Base-by-base conservation (phyloP, 1,140 invertebrate species). In the Penaeus vannamei region DNA sequence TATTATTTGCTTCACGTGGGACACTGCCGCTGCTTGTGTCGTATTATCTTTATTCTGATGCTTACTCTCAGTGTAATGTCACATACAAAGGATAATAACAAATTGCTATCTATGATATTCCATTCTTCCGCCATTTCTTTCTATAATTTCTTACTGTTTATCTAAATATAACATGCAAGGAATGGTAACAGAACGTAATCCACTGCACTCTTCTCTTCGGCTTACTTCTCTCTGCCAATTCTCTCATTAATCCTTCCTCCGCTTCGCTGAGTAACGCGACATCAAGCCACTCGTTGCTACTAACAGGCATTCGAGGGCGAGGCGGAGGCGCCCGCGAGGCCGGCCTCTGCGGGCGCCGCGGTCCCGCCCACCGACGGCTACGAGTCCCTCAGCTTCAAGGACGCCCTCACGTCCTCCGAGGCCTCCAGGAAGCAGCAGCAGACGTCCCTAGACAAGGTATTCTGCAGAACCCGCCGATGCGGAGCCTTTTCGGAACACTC, bases 371-470 rank as follows among this genome's bases (percentile, higher is more conserved):
- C 66, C 14, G 88, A 89, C 42, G 89, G 60, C 26, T 91, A 88
- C 79, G 90, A 91, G 83, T 72, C 84, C 36, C 46, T 91, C 22
- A 91, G 85, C 62, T 91, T 89, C 84, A 83, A 91, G 59, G 90
- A 91, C 60, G 90, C 90, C n/a, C 79, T 91, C 64, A 79, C 86
- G 36, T 29, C 86, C 29, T 76, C 69, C 60, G 84, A 76, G 32
- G 79, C 79, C 90, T 84, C 29, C 64, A 60, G 36, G 84, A 76
- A 46, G 79, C 79, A 90, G 59, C 76, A 86, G 69, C 86, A 36
- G 20, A 84, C 89, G 64, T 88, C 84, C 86, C n/a, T 91, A 84
- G 91, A 91, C 87, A 83, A 87, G 91, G 87, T 92, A 90, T 72
- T 85, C 89, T 72, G 53, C 5, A 17, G 76, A 79, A 22, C 91